Conservation (phyloP, 2,113 vertebrate species). For the Holacanthus passer region DNA sequence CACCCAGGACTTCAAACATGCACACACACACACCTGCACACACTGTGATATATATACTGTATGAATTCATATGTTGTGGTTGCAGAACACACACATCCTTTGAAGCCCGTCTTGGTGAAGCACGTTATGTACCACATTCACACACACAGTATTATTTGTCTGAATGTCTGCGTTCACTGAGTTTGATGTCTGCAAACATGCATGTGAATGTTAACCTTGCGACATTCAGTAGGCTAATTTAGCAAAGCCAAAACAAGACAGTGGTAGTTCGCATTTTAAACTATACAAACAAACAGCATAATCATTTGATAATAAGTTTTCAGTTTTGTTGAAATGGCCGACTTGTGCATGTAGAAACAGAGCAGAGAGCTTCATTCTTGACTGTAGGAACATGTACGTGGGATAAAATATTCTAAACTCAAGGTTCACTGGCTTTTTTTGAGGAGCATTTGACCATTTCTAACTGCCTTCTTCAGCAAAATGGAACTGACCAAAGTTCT, state of each 20-base stretch:
- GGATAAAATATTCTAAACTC: not conserved
- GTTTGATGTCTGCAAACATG: not conserved
- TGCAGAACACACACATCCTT: not conserved
- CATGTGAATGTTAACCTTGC: not conserved
- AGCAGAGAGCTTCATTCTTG: too few species aligned
- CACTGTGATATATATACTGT: not conserved
- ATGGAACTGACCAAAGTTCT: not conserved
- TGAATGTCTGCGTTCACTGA: not conserved
- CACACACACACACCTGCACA: not conserved
- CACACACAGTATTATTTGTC: not conserved
- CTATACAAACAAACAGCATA: too few species aligned
- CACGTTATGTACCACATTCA: not conserved
- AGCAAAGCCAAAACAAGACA: not conserved
- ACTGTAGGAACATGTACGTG: not conserved
- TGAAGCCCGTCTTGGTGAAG: too few species aligned
- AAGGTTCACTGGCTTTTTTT: not conserved
- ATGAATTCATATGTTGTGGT: not conserved
- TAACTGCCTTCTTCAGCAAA: not conserved
- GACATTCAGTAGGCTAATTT: slow-evolving; percentile 9
- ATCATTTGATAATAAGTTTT: not conserved
- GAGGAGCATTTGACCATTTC: not conserved
- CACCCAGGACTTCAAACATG: not conserved
- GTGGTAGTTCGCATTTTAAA: not conserved
- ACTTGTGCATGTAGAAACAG: not conserved
- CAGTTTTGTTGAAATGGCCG: not conserved